These are phyloP conservation scores for Rhinichthys osculus DNA, from an alignment of 2,797 vertebrate species.

Conservation along the genomic window DNA sequence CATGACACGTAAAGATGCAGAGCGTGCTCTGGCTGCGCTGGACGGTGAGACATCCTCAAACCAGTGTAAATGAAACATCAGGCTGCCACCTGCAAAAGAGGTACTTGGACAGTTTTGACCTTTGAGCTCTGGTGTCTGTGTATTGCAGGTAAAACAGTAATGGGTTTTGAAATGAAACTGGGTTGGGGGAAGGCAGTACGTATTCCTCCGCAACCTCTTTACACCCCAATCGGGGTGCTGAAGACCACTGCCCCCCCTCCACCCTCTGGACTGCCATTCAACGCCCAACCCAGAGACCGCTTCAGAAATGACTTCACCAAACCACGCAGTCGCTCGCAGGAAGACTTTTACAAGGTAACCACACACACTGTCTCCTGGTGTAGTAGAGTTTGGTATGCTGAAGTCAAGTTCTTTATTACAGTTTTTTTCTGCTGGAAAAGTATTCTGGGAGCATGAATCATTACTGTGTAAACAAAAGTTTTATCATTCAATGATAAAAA, in stretches of 20 bases:
- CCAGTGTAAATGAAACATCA: not conserved
- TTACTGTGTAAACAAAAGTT: not conserved
- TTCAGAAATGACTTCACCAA: constrained; percentile 85
- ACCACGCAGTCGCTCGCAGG: constrained; percentile 75
- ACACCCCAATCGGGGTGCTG: constrained; percentile 80
- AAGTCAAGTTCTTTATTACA: not conserved
- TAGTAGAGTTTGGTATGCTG: constrained; percentile 1
- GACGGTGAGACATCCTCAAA: constrained; percentile 71
- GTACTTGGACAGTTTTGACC: not conserved
- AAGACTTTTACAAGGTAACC: constrained; percentile 82
- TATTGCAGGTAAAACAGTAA: constrained; percentile 81
- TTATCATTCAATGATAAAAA: not conserved
- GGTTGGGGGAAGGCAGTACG: constrained; percentile 86
- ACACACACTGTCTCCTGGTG: not conserved
- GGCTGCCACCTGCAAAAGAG: not conserved
- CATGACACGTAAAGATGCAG: constrained; percentile 85
- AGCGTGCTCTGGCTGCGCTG: constrained; percentile 80
- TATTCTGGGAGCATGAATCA: not conserved
- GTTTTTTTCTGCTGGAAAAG: not conserved
- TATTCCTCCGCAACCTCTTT: constrained; percentile 84
- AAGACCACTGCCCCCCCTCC: constrained; percentile 79
- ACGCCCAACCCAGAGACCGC: constrained; percentile 82
- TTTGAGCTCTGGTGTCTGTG: constrained; percentile 13
- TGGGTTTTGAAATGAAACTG: constrained; percentile 87
- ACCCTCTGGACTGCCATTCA: constrained; percentile 84